Evolutionary conservation across 1,140 invertebrate genomes (phyloP), one percentile per base, ranked within the genome.

Genomic region (Scaptomyza hsui): DNA sequence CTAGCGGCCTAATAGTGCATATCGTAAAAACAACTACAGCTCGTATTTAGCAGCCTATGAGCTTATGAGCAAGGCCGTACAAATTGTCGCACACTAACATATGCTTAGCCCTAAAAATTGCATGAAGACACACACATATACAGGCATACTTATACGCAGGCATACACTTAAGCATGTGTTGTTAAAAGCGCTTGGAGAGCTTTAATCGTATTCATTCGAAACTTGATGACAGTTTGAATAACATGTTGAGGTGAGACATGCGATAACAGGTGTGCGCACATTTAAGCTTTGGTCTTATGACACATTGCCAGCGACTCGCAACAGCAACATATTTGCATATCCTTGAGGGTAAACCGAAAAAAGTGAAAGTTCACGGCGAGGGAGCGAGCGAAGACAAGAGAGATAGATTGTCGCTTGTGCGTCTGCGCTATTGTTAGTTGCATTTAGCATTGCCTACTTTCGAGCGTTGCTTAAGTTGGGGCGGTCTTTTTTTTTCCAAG

Each of bases 381-480:
- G 16, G 64, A 1, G 19, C 18, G 59, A 57, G 47, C n/a, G 32
- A 35, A 3, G 2, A 10, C 2, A 12, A n/a, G 32, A 49, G 68
- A 39, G 39, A 52, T 57, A 39, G 39, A 52, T 57, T 45, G 61
- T 19, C 59, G 71, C 61, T 74, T 10, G 75, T 75, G 80, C 81
- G 80, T 77, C 70, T 85, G 80, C 80, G 80, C 82, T 44, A 53
- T 86, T 16, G 48, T 9, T 13, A 48, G 76, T 76, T 85, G 76
- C 73, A 77, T 62, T 74, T 70, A 53, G 21, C 49, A 41, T 85
- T 88, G 81, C 81, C 81, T 86, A 86, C 82, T 75, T 86, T 78
- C 24, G 37, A 62, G 81, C 62, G 81, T 48, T 18, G 55, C 52
- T 41, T 47, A 21, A 44, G 39, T 47, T 55, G 35, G 32, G 19